Conservation (phyloP, 2,113 vertebrate genomes). For the Neotragus moschatus region DNA sequence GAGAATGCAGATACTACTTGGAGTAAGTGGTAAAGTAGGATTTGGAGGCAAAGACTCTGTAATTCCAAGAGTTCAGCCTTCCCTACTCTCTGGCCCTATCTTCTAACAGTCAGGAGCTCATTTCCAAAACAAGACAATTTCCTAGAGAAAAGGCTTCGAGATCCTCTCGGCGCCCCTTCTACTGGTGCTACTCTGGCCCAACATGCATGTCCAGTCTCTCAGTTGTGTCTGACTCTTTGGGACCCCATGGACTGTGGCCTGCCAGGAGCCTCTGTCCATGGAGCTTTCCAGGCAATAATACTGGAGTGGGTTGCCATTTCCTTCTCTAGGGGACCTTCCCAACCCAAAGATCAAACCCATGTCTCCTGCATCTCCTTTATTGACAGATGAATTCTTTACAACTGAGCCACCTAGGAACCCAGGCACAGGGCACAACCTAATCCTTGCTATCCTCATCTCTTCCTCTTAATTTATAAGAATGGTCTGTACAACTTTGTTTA, state of each 20-base stretch:
- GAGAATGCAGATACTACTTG: not conserved
- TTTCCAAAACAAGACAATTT: not conserved
- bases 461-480: not conserved
- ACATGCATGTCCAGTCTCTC: not conserved
- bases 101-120: not conserved
- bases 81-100: not conserved
- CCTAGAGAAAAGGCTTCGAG: not conserved
- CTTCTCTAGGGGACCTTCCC: not conserved
- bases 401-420: not conserved
- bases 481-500: not conserved
- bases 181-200: not conserved
- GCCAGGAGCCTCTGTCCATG: not conserved
- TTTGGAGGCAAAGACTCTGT: not conserved
- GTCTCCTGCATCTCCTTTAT: not conserved
- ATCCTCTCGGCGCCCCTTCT: not conserved
- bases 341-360: not conserved
- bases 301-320: not conserved
- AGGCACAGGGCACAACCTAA: not conserved
- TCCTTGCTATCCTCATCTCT: not conserved
- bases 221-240: not conserved
- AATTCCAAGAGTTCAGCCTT: not conserved
- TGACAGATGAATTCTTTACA: rapidly evolving
- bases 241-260: not conserved
- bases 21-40: not conserved
- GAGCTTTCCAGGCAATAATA: not conserved